Evolutionary conservation across 64 coral and sea anemone genomes (phyloP).

Genomic region (Actinia equina): DNA sequence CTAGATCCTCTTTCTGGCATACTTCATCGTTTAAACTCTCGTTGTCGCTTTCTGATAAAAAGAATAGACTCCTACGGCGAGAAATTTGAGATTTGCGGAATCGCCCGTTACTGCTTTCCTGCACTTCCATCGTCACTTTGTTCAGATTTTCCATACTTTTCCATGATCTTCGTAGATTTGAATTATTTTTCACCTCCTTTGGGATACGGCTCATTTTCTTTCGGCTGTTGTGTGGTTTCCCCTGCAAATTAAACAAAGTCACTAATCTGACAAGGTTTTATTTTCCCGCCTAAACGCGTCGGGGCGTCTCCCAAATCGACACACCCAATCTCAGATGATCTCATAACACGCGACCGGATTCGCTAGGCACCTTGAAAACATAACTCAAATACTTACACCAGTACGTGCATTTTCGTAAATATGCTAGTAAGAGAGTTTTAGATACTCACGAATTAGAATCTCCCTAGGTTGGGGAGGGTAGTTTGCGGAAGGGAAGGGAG

Average conservation of each 20-base stretch:
- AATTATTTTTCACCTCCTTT: neutral
- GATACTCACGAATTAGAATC: neutral
- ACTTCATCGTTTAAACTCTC: constrained; percentile 16
- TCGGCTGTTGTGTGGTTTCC: neutral
- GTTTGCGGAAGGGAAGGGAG: neutral
- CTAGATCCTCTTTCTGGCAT: constrained; percentile 37
- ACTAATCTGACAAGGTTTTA: too few species aligned
- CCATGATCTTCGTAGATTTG: constrained; percentile 50
- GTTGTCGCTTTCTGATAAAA: constrained; percentile 45
- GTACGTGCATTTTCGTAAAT: neutral
- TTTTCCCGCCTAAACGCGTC: too few species aligned
- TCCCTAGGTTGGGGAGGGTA: neutral
- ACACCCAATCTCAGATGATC: neutral
- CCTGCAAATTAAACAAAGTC: too few species aligned
- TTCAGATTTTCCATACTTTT: constrained; percentile 90
- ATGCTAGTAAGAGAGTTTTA: neutral
- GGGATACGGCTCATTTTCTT: neutral
- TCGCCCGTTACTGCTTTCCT: constrained; percentile 48
- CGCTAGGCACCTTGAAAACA: neutral
- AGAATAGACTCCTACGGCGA: neutral
- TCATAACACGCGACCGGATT: neutral
- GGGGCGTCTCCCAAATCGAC: neutral
- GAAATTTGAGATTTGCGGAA: neutral
- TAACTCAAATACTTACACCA: neutral
- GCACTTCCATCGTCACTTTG: constrained; percentile 73